Evolutionary conservation across 2,113 vertebrate species (phyloP), one percentile per base, ranked within the genome.

Genomic region (Chloropsis cyanopogon): DNA sequence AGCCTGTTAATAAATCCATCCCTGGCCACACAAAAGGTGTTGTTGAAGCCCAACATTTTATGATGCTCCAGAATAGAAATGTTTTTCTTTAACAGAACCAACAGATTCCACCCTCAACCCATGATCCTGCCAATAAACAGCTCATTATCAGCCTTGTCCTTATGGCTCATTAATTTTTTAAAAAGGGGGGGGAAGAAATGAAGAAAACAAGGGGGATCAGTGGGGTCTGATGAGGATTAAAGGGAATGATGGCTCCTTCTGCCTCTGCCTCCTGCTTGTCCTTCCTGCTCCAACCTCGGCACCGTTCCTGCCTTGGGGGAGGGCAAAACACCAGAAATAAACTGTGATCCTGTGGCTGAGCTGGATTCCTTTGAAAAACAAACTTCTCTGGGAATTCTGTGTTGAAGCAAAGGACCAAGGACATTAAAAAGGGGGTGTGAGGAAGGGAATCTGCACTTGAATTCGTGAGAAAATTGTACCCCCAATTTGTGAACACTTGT

Each of bases 141-240:
- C 91, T 92, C 85, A 87, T 86, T 86, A 91, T 52, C 54, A 86
- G 60, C 81, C 94, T 92, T 50, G 64, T 84, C 80, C 82, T 89
- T 92, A 68, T n/a, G 88, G 89, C 53, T 97, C 84, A 69, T 93
- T 96, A 88, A 79, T 53, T 57, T 66, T 50, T 73, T 79, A 25
- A 42, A 60, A 37, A 25, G 1, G 20, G 31, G 47, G 20, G 33
- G 15, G 4, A 47, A 57, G 37, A 61, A 46, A 37, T 14, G 46
- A n/a, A 70, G 79, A 31, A 71, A 90, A 47, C n/a, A 14, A 44
- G 81, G 89, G 3, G 8, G 66, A 69, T 78, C 37, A 69, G 46
- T 60, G 79, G 73, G 82, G 71, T 42, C 52, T 94, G 77, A 29
- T 33, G 63, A 37, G 68, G 37, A 11, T 56, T 69, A 25, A 23